Evolutionary conservation across 1,140 invertebrate species (phyloP).

Genomic region (Olivierus martensii): DNA sequence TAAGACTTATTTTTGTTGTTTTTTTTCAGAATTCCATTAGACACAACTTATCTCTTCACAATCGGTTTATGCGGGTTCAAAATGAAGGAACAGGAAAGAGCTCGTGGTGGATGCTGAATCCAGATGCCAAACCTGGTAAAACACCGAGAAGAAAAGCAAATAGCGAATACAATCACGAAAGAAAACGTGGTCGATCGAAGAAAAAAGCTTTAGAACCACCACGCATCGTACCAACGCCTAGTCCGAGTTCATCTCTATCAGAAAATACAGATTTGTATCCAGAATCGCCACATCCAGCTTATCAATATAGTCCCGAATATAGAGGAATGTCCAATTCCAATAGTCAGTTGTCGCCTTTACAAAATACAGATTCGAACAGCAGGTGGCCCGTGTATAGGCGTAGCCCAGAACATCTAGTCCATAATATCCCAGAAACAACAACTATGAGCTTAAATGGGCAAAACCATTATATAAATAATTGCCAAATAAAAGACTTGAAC

Average conservation of each 20-base stretch:
- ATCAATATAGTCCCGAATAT: too few relatives aligned
- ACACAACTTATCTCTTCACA: slow-evolving; percentile 97
- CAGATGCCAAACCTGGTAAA: slow-evolving; percentile 92
- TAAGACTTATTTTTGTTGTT: slow-evolving; percentile 22
- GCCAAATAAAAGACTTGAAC: too few relatives aligned
- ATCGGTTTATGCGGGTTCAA: slow-evolving; percentile 96
- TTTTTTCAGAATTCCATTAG: slow-evolving; percentile 94
- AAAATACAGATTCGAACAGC: too few relatives aligned
- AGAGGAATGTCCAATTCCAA: too few relatives aligned
- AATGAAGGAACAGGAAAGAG: slow-evolving; percentile 99
- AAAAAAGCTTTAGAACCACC: slow-evolving; percentile 67
- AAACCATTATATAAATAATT: too few relatives aligned
- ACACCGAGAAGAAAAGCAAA: slow-evolving; percentile 79
- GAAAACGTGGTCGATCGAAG: slow-evolving; percentile 76
- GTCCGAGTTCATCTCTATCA: slow-evolving; percentile 74
- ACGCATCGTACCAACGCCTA: slow-evolving; percentile 43
- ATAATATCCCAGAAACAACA: too few relatives aligned
- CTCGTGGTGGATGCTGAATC: slow-evolving; percentile 99
- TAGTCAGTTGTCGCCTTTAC: too few relatives aligned
- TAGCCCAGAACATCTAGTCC: too few relatives aligned
- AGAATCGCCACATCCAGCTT: slow-evolving; percentile 40
- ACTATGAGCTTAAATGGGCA: too few relatives aligned
- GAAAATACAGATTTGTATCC: slow-evolving; percentile 79
- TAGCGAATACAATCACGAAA: slow-evolving; percentile 78
- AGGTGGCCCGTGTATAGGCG: too few relatives aligned